These are phyloP conservation scores for Strigamia maritima DNA, from an alignment of 2,888 invertebrate genomes.

Conservation along the genomic window DNA sequence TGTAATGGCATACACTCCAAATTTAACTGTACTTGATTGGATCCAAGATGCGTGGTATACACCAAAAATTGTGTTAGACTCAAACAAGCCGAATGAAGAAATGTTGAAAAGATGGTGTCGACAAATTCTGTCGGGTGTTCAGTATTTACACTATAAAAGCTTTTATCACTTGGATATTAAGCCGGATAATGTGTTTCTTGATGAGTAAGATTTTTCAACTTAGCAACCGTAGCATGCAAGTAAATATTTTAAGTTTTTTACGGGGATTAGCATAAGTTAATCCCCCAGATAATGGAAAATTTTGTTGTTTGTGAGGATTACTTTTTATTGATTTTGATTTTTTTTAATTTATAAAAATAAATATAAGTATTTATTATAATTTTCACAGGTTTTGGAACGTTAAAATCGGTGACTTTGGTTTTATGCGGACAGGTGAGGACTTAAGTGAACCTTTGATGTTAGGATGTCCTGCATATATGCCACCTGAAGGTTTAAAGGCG, in stretches of 20 bases:
- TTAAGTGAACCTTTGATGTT: neutral
- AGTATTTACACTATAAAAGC: neutral
- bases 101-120: constrained; percentile 9
- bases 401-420: constrained; percentile 30
- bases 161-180: constrained; percentile 35
- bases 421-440: neutral
- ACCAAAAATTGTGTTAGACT: neutral
- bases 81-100: constrained; percentile 19
- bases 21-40: constrained; percentile 30
- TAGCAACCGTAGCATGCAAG: neutral
- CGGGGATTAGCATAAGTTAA: too few relatives aligned
- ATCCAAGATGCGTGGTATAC: constrained; percentile 12
- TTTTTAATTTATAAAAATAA: too few relatives aligned
- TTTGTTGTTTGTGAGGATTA: too few relatives aligned
- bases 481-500: neutral
- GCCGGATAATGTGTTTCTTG: constrained; percentile 33
- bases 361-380: neutral
- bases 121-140: neutral
- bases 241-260: too few relatives aligned
- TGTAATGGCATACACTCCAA: constrained; percentile 19
- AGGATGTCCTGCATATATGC: constrained; percentile 29
- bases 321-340: too few relatives aligned
- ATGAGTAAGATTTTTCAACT: neutral
- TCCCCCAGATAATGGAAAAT: too few relatives aligned
- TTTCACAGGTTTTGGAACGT: constrained; percentile 14